phyloP scores from a whole-genome alignment of 2,113 vertebrate genomes.

The Neopipo cinnamomea region DNA sequence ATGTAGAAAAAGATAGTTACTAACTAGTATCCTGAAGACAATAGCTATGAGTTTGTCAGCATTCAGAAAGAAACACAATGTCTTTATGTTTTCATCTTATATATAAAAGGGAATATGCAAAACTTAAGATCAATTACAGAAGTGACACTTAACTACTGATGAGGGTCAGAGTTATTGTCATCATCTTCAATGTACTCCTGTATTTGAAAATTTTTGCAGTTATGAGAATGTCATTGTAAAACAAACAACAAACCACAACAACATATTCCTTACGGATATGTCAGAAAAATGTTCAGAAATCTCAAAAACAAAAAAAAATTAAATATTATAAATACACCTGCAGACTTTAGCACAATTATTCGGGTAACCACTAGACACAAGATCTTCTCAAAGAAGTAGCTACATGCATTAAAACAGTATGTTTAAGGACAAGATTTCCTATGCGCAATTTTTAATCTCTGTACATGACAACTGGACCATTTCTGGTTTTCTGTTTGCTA shows the following conservation, averaged over 20 bases:
- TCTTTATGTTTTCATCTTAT: neutral
- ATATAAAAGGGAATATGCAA: neutral
- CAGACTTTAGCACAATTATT: neutral
- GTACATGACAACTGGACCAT: neutral
- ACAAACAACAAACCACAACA: neutral
- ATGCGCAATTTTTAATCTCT: neutral
- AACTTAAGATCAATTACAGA: neutral
- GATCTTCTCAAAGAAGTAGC: neutral
- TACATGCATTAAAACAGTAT: neutral
- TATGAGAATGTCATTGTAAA: neutral
- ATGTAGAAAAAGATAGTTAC: neutral
- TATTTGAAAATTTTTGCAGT: neutral
- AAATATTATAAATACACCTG: neutral
- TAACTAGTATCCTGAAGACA: neutral
- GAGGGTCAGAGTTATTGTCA: neutral
- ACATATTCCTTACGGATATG: neutral
- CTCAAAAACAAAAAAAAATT: neutral
- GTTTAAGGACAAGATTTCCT: neutral
- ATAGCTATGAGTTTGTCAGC: neutral
- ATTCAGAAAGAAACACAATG: neutral
- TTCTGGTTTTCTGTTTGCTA: neutral
- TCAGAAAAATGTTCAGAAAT: neutral
- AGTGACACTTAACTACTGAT: neutral
- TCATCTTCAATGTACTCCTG: neutral
- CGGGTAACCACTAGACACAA: neutral